phyloP scores from a whole-genome alignment of 1,140 invertebrate genomes.

The Linepithema humile region DNA sequence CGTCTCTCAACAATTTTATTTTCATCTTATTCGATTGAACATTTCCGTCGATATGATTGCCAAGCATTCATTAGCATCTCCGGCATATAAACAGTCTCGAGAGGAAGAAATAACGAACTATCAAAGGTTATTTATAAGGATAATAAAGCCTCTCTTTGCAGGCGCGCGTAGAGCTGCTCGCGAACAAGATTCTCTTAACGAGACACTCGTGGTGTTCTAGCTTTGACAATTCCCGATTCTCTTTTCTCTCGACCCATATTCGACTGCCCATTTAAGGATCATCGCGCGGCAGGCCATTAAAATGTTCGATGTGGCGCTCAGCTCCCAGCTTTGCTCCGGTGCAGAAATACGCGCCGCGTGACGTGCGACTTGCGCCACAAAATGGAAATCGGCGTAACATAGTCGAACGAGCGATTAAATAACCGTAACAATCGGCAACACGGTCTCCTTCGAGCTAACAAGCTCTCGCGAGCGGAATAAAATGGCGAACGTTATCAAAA shows the following conservation, averaged over 20 bases:
- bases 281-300: conserved; percentile 37
- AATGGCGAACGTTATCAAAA: not conserved
- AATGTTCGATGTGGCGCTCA: not conserved
- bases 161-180: not conserved
- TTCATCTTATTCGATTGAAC: not conserved
- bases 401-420: not conserved
- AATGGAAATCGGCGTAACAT: not conserved
- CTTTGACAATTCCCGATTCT: conserved; percentile 63
- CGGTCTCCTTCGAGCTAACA: not conserved
- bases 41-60: not conserved
- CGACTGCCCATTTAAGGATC: conserved; percentile 48
- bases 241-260: conserved; percentile 48
- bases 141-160: not conserved
- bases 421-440: not conserved
- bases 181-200: conserved; percentile 63
- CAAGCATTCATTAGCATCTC: not conserved
- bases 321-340: not conserved
- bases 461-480: not conserved
- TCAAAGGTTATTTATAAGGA: conserved; percentile 36
- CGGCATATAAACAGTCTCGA: not conserved
- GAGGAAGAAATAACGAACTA: conserved; percentile 26
- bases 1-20: not conserved
- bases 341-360: not conserved
- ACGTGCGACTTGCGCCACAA: not conserved
- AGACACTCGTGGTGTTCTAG: conserved; percentile 63